Evolutionary conservation across 2,888 invertebrate species (phyloP).

Genomic region (Lasioglossum zephyrum): DNA sequence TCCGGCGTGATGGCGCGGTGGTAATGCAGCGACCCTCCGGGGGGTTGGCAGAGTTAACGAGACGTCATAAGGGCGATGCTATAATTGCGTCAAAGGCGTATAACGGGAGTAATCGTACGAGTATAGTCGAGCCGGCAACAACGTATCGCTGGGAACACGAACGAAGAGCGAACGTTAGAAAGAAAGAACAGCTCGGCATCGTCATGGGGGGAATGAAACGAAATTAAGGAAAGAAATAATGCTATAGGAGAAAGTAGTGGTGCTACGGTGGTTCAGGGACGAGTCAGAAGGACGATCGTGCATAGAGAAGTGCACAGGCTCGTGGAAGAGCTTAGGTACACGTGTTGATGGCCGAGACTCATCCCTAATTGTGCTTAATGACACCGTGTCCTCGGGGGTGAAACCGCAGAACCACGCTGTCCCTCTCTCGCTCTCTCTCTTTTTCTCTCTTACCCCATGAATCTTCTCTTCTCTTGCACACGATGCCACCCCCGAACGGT

Average conservation of each 20-base stretch:
- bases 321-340: slow-evolving; percentile 54
- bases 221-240: slow-evolving; percentile 75
- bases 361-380: slow-evolving; percentile 81
- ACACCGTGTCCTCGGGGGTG: slow-evolving; percentile 76
- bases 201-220: slow-evolving; percentile 62
- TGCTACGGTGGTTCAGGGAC: slow-evolving; percentile 16
- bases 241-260: slow-evolving; percentile 60
- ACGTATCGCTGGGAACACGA: slow-evolving; percentile 35
- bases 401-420: slow-evolving; percentile 61
- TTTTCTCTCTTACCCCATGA: not conserved
- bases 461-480: slow-evolving; percentile 9
- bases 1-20: slow-evolving; percentile 53
- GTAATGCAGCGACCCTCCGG: slow-evolving; percentile 56
- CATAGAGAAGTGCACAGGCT: slow-evolving; percentile 15
- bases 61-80: slow-evolving; percentile 73
- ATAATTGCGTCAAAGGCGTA: slow-evolving; percentile 77
- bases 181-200: not conserved
- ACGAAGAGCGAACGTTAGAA: slow-evolving; percentile 3
- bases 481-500: slow-evolving; percentile 24
- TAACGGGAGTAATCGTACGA: slow-evolving; percentile 75
- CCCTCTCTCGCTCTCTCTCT: slow-evolving; percentile 26
- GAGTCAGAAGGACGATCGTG: slow-evolving; percentile 14
- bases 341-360: slow-evolving; percentile 77
- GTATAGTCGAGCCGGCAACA: slow-evolving; percentile 52
- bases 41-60: slow-evolving; percentile 73